A percentile compares a stretch with the other conserved stretches of the same genome.
Conservation (phyloP, 2,113 vertebrate species). For the Panthera leo region DNA sequence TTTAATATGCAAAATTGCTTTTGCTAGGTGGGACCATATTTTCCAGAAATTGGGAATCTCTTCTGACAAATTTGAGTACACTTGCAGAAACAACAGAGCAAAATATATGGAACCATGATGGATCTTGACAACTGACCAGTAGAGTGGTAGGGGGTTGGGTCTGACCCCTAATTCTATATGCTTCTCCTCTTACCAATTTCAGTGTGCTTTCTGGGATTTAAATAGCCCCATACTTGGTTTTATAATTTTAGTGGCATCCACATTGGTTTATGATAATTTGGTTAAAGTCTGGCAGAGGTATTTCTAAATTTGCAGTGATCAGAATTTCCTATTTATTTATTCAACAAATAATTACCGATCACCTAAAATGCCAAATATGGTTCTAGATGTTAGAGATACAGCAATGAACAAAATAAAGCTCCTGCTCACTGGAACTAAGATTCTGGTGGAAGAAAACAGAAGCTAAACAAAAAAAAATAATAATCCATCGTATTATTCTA, state of each 20-base stretch:
- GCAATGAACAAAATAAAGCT: neutral
- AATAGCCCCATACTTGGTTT: neutral
- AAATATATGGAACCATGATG: neutral
- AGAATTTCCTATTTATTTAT: neutral
- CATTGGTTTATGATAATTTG: neutral
- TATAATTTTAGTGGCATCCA: neutral
- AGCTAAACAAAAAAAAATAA: neutral
- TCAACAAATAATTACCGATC: neutral
- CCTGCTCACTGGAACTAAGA: neutral
- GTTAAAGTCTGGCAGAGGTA: neutral
- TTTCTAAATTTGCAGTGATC: neutral
- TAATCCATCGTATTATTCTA: neutral
- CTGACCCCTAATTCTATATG: neutral
- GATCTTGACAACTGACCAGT: neutral
- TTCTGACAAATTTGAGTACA: neutral
- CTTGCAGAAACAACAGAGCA: neutral
- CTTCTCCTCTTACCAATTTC: neutral
- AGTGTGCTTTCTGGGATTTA: neutral
- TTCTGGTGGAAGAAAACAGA: neutral
- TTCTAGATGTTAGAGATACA: neutral
- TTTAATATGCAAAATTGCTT: neutral
- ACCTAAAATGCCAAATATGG: neutral
- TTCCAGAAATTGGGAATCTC: neutral
- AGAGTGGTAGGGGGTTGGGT: neutral
- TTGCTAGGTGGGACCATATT: neutral